Base-by-base conservation (phyloP, 1,140 invertebrate species). In the Drosophila subpulchrella region DNA sequence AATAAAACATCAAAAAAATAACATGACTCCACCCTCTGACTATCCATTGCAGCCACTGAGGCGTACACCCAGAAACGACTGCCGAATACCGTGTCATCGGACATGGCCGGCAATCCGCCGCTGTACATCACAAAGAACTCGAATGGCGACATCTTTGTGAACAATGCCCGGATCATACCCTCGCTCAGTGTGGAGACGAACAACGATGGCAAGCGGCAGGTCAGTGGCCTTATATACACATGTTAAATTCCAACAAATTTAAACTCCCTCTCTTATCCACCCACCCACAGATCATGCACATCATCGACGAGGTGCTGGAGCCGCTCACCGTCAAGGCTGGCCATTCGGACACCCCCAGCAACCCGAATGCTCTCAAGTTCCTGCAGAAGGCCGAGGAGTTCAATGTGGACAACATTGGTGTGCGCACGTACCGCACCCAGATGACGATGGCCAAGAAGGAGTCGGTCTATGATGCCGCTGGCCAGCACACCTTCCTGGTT, bases 401-500 rank as follows among this genome's bases (percentile, higher is more conserved):
- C 50, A 95, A 96, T 60, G 94, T 97, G 70, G 95, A 94, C 15
- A 93, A 94, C 82, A 93, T 94, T 80, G 93, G 95, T 73, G 89
- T 96, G 38, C 94, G 96, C 81, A 95, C 94, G 47, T 97, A 97
- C 93, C 94, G 96, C 36, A 95, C 96, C 78, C 94, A 95, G 91
- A 95, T 97, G 53, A 93, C 94, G 67, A 85, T 94, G 58, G 94
- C 95, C 27, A 93, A 95, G 48, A 97, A 97, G 93, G 94, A 95
- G 85, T 94, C 95, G 32, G 93, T 97, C 38, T 97, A 96, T 91
- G 95, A 94, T 75, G 94, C 94, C 20, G 95, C 96, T 71, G 97
- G 97, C 44, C 93, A 94, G 70, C 95, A 96, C 92, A 98, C 97
- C 6, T 98, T 97, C 91, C 97, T 98, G 91, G 96, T 98, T 85